A percentile compares a stretch with the other conserved stretches of the same genome.
Conservation (phyloP, 1,140 invertebrate species). For the Ceratosolen fusciceps region DNA sequence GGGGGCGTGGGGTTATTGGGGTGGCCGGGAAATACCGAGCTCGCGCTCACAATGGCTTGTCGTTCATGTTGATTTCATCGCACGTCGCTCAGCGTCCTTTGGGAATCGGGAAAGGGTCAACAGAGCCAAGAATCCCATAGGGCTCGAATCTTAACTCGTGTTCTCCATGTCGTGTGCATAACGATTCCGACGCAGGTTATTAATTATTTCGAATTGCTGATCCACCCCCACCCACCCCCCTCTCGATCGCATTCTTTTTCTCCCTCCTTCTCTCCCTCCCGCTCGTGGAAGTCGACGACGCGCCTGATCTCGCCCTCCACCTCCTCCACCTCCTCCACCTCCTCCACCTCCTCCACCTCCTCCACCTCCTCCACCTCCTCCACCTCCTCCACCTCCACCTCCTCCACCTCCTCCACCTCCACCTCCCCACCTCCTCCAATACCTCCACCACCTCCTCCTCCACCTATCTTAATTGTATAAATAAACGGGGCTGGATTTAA, state of each 20-base stretch:
- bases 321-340: too few species aligned
- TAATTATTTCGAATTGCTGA: constrained; percentile 25
- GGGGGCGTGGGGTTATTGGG: too few species aligned
- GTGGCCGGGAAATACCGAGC: constrained; percentile 59
- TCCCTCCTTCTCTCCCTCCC: not conserved
- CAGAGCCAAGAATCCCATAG: constrained; percentile 63
- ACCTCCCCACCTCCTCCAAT: too few species aligned
- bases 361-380: too few species aligned
- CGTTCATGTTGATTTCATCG: constrained; percentile 72
- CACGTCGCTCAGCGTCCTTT: constrained; percentile 64
- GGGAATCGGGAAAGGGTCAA: constrained; percentile 64
- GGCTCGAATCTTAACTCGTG: constrained; percentile 38
- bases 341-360: too few species aligned
- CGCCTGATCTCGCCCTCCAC: too few species aligned
- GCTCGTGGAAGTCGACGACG: not conserved
- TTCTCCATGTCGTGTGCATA: constrained; percentile 29
- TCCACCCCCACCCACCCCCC: not conserved
- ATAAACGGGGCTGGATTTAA: too few species aligned
- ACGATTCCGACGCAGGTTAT: constrained; percentile 14
- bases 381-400: too few species aligned
- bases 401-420: too few species aligned
- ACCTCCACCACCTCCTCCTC: too few species aligned
- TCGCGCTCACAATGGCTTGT: constrained; percentile 59
- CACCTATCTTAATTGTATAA: too few species aligned
- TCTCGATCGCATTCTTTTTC: too few species aligned